Conservation (phyloP, 2,797 vertebrate species). For the Acomys russatus region DNA sequence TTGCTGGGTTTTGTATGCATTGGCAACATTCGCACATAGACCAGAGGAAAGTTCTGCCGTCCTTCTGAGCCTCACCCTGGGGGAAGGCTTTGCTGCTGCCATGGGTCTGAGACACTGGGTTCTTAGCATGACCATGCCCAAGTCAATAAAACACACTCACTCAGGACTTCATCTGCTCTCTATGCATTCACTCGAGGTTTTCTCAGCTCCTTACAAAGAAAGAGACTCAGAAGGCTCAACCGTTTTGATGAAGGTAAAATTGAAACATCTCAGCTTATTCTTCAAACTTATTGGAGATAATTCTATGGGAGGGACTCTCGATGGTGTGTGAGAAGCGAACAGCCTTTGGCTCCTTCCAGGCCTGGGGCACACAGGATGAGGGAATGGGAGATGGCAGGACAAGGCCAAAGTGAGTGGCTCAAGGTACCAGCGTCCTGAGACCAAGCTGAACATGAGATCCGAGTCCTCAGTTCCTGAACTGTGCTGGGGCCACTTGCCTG, state of each 20-base stretch:
- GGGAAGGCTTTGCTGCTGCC: background rate
- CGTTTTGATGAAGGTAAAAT: background rate
- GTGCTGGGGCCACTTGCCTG: background rate
- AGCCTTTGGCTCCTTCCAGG: background rate
- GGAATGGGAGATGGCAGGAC: background rate
- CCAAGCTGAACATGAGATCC: too few relatives aligned
- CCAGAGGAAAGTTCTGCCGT: background rate
- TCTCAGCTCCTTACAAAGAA: background rate
- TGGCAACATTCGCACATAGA: background rate
- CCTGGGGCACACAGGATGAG: fast-evolving
- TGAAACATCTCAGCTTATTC: background rate
- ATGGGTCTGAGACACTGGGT: too few relatives aligned
- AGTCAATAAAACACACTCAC: too few relatives aligned
- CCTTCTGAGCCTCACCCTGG: background rate
- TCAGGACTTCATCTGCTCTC: background rate
- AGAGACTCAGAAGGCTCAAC: background rate
- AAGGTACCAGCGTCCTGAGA: background rate
- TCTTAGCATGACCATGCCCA: background rate
- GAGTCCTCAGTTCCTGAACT: background rate
- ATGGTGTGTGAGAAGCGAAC: background rate
- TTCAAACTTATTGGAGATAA: background rate
- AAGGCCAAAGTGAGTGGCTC: background rate
- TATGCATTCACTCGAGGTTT: background rate
- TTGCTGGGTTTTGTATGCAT: too few relatives aligned
- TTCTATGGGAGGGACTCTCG: background rate